A percentile compares a stretch with the other conserved stretches of the same genome.
Conservation (phyloP, 2,797 vertebrate species). For the Cuniculus paca region DNA sequence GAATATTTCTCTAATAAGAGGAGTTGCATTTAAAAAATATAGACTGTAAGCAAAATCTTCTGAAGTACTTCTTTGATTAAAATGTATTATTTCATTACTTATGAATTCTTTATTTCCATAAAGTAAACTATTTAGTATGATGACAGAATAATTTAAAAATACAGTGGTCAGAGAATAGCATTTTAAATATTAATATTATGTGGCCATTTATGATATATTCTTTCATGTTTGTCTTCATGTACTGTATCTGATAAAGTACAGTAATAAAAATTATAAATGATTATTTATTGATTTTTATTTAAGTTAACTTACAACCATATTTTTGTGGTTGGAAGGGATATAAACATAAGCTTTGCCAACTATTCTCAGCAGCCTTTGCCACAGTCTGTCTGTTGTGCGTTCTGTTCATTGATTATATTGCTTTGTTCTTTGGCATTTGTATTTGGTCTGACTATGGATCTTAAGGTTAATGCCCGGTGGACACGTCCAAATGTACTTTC, state of each 20-base stretch:
- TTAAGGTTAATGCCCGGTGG: slow-evolving; percentile 60
- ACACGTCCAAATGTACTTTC: slow-evolving; percentile 23
- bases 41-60: not conserved
- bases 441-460: not conserved
- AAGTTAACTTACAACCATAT: not conserved
- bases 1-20: not conserved
- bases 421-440: slow-evolving; percentile 54
- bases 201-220: not conserved
- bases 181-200: not conserved
- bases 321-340: not conserved
- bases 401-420: not conserved
- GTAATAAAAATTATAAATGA: not conserved
- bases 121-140: not conserved
- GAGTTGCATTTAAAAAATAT: not conserved
- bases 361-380: not conserved
- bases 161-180: not conserved
- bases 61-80: not conserved
- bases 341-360: not conserved
- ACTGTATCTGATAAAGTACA: not conserved
- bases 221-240: not conserved
- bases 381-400: not conserved
- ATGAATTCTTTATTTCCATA: not conserved
- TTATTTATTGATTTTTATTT: slow-evolving; percentile 42
- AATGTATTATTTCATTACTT: not conserved
- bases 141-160: not conserved